Evolutionary conservation across 2,888 invertebrate species (phyloP), one percentile per base, ranked within the genome.

Genomic region (Amphipyra berbera): DNA sequence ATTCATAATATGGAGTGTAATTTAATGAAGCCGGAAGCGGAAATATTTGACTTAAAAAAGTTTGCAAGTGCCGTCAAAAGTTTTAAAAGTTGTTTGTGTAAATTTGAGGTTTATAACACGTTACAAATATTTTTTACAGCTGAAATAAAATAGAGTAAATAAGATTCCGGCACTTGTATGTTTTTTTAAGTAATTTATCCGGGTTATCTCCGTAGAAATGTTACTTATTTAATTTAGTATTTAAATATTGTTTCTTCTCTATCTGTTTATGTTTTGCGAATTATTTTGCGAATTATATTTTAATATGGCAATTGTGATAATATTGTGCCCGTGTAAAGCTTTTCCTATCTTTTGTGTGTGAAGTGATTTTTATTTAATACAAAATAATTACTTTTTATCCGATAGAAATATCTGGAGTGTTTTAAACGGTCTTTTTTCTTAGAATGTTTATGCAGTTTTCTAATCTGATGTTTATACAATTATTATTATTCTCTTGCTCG

Each of bases 221-320:
- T 30, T 30, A 7, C 30, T 30, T 30, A 30, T 30, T 30, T 30
- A 30, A 3, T 21, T 21, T 21, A 30, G 30, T 30, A 7, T 30
- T 30, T 30, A 7, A 0, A 6, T 30, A n/a, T 4, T 6, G 13
- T 49, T 40, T 21, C 21, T n/a, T 15, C 42, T 33, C 6, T 40
- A 45, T 30, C 30, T 30, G 30, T 30, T 30, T 30, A 30, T 6
- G 30, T 30, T 68, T 72, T 54, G 67, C 67, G 67, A 72, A 66
- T 60, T 60, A n/a, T 2, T 47, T 50, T n/a, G 68, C 73, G 60
- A 69, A 72, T 45, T 57, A 13, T 49, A 15, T 30, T 47, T 44
- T 27, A 13, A 60, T 40, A 54, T 37, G 35, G 67, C 73, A 50
- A 64, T 14, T 68, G 71, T 72, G 13, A 33, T 21, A 21, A 21